Evolutionary conservation across 2,797 vertebrate species (phyloP).

Genomic region (Diceros bicornis): DNA sequence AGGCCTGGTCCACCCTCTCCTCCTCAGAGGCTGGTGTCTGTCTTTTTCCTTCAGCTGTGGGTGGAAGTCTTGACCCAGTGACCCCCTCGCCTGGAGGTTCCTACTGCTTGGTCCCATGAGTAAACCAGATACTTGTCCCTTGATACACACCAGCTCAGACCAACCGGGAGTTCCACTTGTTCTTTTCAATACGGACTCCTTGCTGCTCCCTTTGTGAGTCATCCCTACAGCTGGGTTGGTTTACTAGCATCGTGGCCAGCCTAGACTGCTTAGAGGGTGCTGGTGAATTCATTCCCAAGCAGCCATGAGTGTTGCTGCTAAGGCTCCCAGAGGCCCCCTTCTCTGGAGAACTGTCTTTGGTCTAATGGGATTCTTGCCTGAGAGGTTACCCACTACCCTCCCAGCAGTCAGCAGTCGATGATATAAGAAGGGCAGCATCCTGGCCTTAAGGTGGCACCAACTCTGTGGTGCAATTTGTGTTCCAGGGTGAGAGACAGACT

Average conservation of each 20-base stretch:
- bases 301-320: background rate
- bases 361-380: background rate
- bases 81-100: background rate
- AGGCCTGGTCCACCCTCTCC: background rate
- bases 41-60: background rate
- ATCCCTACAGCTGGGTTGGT: background rate
- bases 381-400: background rate
- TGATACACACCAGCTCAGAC: background rate
- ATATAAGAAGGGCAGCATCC: background rate
- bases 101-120: background rate
- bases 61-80: background rate
- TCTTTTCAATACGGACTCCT: background rate
- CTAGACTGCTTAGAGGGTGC: background rate
- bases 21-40: background rate
- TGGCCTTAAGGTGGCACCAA: background rate
- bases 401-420: background rate
- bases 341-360: background rate
- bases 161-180: background rate
- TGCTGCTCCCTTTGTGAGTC: background rate
- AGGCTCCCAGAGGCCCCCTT: background rate
- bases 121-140: background rate
- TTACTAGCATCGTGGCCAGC: background rate
- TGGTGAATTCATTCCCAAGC: background rate
- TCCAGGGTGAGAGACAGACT: background rate
- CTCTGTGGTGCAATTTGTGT: background rate